Evolutionary conservation across 1,140 invertebrate species (phyloP), one percentile per base, ranked within the genome.

Genomic region (Magallana ariakensis): DNA sequence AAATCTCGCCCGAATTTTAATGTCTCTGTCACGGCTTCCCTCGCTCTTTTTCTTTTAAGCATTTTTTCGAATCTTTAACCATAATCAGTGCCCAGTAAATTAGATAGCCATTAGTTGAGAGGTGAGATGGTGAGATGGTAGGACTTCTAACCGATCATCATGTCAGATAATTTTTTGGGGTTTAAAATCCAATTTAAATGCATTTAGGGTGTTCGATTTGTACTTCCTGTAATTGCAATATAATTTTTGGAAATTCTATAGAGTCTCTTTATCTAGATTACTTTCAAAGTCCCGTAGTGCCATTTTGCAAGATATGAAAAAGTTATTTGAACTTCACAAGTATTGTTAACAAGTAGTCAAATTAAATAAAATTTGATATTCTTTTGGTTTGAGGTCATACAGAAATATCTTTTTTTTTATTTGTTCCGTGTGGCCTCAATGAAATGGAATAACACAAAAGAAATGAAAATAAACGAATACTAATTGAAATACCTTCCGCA

Each of bases 1-100:
- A 75, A 75, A 75, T 75, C 66, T 26, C 66, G 26, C 66, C 66
- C 66, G 66, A 75, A 13, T 75, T 75, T 75, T 75, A 75, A 75
- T 75, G 66, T 75, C 66, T 75, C 66, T 33, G 66, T 75, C 33
- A 13, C 33, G 22, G 15, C 33, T 75, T 75, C 66, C 33, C 2
- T 46, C 33, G 33, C 33, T 46, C 33, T 46, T 75, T 75, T 75
- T 26, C 22, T 19, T 22, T 66, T 75, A 26, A 75, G 33, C 66
- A 75, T 26, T 26, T 11, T 46, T 22, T 22, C 66, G 66, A 26
- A 26, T 22, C 66, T 22, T 13, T 75, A 26, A 19, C 22, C 66
- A 75, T 46, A 46, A 46, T 75, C 66, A 75, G 66, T 26, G 22
- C 22, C 66, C 13, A 33, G 66, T 11, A 46, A 75, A 75, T 75